A percentile compares a stretch with the other conserved stretches of the same genome.
Conservation (phyloP, 2,888 invertebrate genomes). For the Phengaris arion region DNA sequence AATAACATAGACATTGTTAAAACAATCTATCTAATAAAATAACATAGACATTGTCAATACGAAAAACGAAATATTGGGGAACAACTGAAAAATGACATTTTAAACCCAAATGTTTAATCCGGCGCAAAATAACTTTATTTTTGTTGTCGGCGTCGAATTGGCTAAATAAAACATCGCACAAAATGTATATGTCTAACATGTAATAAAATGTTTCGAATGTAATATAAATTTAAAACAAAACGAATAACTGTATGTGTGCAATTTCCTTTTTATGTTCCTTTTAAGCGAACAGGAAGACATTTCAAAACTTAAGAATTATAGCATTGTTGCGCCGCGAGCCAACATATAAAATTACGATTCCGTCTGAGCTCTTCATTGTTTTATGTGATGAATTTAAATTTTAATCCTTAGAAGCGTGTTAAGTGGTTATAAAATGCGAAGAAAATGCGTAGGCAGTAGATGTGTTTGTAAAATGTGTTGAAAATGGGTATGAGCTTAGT, state of each 20-base stretch:
- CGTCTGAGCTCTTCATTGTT: constrained; percentile 48
- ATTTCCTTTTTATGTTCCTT: constrained; percentile 31
- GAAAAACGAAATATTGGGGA: not conserved
- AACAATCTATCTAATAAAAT: not conserved
- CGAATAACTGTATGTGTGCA: constrained; percentile 23
- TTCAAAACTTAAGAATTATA: constrained; percentile 52
- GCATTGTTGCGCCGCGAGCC: constrained; percentile 53
- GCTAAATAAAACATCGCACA: not conserved
- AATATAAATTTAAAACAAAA: constrained; percentile 27
- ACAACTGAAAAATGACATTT: not conserved
- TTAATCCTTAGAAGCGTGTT: not conserved
- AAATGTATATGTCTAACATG: constrained; percentile 24
- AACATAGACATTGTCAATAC: not conserved
- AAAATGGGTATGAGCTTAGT: no score
- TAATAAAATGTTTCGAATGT: constrained; percentile 25
- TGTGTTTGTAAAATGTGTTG: no score
- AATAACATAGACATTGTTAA: not conserved
- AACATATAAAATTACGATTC: constrained; percentile 59
- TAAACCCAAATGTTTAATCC: not conserved
- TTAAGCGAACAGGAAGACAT: constrained; percentile 42
- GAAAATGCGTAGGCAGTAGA: no score
- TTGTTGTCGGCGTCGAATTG: not conserved
- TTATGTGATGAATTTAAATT: constrained; percentile 38
- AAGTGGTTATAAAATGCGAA: no score
- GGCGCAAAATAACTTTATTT: not conserved